These are phyloP conservation scores for Clarias gariepinus DNA, from an alignment of 2,113 vertebrate genomes.

Conservation along the genomic window DNA sequence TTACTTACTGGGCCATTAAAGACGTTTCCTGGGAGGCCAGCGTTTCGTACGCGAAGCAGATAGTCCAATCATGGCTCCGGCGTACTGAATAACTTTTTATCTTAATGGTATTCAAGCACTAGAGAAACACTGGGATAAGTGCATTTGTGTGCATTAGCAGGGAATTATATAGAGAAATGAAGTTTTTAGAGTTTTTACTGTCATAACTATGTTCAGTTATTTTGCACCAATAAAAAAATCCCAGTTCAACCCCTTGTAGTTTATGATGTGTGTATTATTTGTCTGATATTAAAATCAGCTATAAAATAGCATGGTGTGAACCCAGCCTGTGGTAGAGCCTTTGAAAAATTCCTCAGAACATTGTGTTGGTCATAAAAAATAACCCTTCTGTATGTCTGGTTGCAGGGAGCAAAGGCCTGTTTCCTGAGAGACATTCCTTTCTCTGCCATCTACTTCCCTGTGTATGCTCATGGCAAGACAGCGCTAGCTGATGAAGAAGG, in stretches of 20 bases:
- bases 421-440: slow-evolving; percentile 99
- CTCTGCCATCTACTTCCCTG: slow-evolving; percentile 98
- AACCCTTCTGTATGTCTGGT: slow-evolving; percentile 19
- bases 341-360: background rate
- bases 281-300: background rate
- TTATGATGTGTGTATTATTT: background rate
- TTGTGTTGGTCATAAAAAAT: background rate
- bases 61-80: too few relatives aligned
- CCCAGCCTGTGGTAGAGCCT: background rate
- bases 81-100: too few relatives aligned
- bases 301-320: background rate
- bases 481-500: slow-evolving; percentile 86
- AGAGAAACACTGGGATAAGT: too few relatives aligned
- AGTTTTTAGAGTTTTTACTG: too few relatives aligned
- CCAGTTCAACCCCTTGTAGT: too few relatives aligned
- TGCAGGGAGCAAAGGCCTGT: slow-evolving; percentile 96
- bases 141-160: too few relatives aligned
- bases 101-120: too few relatives aligned
- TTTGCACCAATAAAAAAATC: too few relatives aligned
- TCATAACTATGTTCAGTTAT: too few relatives aligned
- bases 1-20: background rate
- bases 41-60: too few relatives aligned
- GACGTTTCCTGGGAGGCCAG: too few relatives aligned
- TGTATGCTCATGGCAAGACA: slow-evolving; percentile 90
- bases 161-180: too few relatives aligned